Evolutionary conservation across 2,888 invertebrate species (phyloP).

Genomic region (Rhamnusium bicolor): DNA sequence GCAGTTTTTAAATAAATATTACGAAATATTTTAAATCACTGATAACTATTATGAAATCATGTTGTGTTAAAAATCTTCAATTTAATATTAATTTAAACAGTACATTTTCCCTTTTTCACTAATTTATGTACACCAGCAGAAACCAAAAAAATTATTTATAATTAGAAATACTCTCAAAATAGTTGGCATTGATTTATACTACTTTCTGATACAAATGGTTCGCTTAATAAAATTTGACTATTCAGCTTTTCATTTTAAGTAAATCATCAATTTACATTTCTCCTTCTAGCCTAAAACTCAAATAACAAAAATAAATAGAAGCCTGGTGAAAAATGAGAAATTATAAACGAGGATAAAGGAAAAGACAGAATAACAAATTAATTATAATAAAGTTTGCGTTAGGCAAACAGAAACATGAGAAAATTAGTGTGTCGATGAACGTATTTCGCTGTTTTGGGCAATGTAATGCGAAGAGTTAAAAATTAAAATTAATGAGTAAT

Average conservation of each 20-base stretch:
- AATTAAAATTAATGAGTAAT: background rate
- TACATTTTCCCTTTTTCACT: too few relatives aligned
- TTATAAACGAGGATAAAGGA: background rate
- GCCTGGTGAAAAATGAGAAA: background rate
- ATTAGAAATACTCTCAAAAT: too few relatives aligned
- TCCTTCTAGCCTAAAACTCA: background rate
- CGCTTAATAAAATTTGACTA: too few relatives aligned
- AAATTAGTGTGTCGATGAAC: background rate
- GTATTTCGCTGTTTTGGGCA: background rate
- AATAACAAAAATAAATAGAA: background rate
- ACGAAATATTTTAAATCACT: too few relatives aligned
- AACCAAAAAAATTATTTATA: too few relatives aligned
- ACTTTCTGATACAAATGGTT: too few relatives aligned
- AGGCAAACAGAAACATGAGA: background rate
- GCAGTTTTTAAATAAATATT: too few relatives aligned
- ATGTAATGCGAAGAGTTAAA: background rate
- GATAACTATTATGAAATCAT: too few relatives aligned
- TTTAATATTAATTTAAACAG: too few relatives aligned
- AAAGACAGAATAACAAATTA: background rate
- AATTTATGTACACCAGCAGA: too few relatives aligned
- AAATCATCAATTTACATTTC: background rate
- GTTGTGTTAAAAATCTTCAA: too few relatives aligned
- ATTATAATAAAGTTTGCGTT: background rate
- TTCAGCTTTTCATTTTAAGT: background rate
- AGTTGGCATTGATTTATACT: too few relatives aligned